Base-by-base conservation (phyloP, 2,888 invertebrate genomes). In the Ennomos erosarius region DNA sequence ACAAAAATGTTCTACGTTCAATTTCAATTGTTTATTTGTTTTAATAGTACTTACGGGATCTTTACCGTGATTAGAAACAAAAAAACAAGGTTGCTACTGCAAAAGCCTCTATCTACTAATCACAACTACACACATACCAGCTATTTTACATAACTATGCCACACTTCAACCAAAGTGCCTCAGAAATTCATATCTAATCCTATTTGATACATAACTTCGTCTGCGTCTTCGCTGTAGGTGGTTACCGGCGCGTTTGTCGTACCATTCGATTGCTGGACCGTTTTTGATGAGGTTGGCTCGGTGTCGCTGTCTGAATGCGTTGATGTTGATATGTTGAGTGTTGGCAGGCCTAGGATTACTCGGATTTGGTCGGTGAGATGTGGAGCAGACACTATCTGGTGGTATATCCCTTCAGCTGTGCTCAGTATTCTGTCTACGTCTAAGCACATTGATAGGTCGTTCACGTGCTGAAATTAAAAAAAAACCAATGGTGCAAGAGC, bases 391-490 rank as follows among this genome's bases (percentile, higher is more conserved):
- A 95, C 94, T 0, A 99, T 93, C 85, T 99, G 99, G 72, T 96
- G 94, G 87, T 96, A 99, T 71, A 99, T 98, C 9, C 97, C 97
- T 87, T 99, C 99, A 0, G 99, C 99, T 61, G 95, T 95, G 71
- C 96, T 95, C 26, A 99, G 87, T 48, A 96, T 96, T 67, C 95
- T 94, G 60, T 96, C 95, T 9, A 99, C 93, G 77, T 98, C 96
- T 48, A 99, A 95, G 65, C 96, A 95, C 83, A 97, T 95, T 10
- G 98, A 97, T 65, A 99, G 90, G 82, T 99, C 99, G 88, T 99
- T 99, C 64, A 99, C 96, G 81, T 99, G 98, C 98, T 98, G 89
- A 9, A 93, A 94, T 4, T 10, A 93, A 94, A 73, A 62, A 69
- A 16, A 16, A 16, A 16, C 16, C 16, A 16, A 47, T 33, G n/a